A percentile compares a stretch with the other conserved stretches of the same genome.
Conservation (phyloP, 92 coral and sea anemone genomes). For the Epizoanthus illoricatus region DNA sequence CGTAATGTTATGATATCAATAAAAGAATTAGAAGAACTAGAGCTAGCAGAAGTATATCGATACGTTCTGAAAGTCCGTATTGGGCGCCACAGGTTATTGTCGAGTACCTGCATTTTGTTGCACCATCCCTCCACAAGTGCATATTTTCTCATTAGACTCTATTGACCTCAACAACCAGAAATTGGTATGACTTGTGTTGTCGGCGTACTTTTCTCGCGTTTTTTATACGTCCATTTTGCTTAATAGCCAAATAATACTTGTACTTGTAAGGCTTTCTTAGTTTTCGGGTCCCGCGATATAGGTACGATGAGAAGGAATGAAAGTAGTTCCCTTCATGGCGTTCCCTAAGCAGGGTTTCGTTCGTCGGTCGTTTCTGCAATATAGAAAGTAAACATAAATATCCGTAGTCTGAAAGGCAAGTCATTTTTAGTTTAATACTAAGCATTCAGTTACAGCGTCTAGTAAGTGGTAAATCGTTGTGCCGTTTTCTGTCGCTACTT, state of each 20-base stretch:
- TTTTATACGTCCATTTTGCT: constrained; percentile 54
- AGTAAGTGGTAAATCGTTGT: no score
- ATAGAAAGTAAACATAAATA: not conserved
- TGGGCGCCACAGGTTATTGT: no score
- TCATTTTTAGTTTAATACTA: no score
- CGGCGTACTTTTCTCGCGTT: constrained; percentile 51
- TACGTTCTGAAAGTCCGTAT: no score
- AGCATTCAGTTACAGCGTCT: no score
- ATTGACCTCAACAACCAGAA: constrained; percentile 45
- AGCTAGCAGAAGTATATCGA: no score
- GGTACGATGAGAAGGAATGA: constrained; percentile 51
- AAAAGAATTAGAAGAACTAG: no score
- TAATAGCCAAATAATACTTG: constrained; percentile 51
- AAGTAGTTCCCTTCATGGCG: constrained; percentile 40
- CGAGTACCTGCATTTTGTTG: no score
- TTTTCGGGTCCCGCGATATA: constrained; percentile 20
- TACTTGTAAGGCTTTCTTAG: constrained; percentile 37
- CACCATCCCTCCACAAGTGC: no score
- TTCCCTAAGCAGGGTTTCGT: constrained; percentile 47
- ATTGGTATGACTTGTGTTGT: constrained; percentile 63
- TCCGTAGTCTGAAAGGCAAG: not conserved
- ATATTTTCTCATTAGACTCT: not conserved
- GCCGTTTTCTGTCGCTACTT: no score
- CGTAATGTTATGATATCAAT: no score
- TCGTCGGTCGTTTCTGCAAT: constrained; percentile 42